Percentiles rank a stretch among this genome's conserved stretches.
Conservation (phyloP, 2,888 invertebrate species). For the Cotesia congregata region DNA sequence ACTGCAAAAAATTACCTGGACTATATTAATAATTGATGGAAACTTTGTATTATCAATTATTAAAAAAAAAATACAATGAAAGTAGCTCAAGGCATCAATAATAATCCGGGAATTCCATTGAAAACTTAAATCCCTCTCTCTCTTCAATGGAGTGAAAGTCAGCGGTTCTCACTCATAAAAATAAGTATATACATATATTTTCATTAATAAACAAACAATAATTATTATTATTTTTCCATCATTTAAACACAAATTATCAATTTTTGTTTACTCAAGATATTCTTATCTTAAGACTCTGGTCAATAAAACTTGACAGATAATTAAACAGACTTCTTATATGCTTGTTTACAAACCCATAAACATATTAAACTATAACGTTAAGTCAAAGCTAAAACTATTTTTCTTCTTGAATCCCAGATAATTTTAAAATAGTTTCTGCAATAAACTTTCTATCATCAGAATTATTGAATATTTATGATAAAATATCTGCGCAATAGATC, state of each 20-base stretch:
- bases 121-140: background rate
- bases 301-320: background rate
- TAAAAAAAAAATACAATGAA: background rate
- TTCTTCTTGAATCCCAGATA: background rate
- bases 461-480: too few relatives aligned
- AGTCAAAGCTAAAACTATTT: background rate
- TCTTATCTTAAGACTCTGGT: background rate
- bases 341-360: background rate
- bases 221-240: background rate
- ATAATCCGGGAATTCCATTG: background rate
- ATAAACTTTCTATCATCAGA: background rate
- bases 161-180: conserved; percentile 14
- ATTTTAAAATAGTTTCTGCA: background rate
- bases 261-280: background rate
- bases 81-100: conserved; percentile 1
- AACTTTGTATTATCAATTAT: background rate
- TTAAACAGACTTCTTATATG: background rate
- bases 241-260: conserved; percentile 2
- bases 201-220: background rate
- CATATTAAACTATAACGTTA: background rate
- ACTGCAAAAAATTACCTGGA: background rate
- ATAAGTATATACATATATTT: background rate
- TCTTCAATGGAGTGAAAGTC: conserved; percentile 7
- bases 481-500: too few relatives aligned
- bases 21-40: background rate